Percentiles rank a stretch among this genome's conserved stretches.
Conservation (phyloP, 2,888 invertebrate species). For the Schizotus pectinicornis region DNA sequence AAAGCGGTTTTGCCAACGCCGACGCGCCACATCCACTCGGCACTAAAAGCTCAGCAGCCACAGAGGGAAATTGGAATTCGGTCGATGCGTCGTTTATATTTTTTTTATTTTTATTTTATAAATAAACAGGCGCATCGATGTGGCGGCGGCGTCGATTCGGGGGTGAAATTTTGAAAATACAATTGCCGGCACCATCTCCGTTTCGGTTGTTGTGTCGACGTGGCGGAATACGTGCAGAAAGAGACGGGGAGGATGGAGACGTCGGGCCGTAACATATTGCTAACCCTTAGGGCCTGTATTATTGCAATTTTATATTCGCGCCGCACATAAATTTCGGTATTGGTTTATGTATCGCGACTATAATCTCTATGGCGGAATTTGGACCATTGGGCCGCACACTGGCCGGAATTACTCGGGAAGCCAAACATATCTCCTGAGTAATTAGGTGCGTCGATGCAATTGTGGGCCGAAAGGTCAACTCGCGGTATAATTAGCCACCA, state of each 20-base stretch:
- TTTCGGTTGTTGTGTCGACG: conserved; percentile 4
- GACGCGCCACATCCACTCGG: conserved; percentile 7
- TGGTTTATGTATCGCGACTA: conserved; percentile 19
- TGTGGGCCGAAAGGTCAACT: too few species aligned
- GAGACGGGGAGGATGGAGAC: background rate
- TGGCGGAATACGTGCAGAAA: conserved; percentile 12
- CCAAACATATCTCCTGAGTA: too few species aligned
- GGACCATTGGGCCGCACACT: background rate
- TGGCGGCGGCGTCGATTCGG: conserved; percentile 12
- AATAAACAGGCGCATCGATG: conserved; percentile 16
- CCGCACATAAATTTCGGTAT: conserved; percentile 39
- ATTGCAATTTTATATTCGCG: conserved; percentile 41
- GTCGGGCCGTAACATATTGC: conserved; percentile 34
- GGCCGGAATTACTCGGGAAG: too few species aligned
- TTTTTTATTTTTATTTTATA: too few species aligned
- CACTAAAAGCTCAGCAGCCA: conserved; percentile 9
- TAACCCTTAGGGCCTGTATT: conserved; percentile 36
- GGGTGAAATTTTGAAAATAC: conserved; percentile 18
- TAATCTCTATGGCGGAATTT: conserved; percentile 18
- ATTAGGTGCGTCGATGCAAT: too few species aligned
- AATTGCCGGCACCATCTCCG: conserved; percentile 16
- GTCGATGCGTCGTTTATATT: conserved; percentile 12
- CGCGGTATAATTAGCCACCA: too few species aligned
- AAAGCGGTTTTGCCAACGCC: conserved; percentile 7
- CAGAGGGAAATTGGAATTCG: conserved; percentile 14